These are phyloP conservation scores for Pecten maximus DNA, from an alignment of 2,888 invertebrate genomes.

Conservation along the genomic window DNA sequence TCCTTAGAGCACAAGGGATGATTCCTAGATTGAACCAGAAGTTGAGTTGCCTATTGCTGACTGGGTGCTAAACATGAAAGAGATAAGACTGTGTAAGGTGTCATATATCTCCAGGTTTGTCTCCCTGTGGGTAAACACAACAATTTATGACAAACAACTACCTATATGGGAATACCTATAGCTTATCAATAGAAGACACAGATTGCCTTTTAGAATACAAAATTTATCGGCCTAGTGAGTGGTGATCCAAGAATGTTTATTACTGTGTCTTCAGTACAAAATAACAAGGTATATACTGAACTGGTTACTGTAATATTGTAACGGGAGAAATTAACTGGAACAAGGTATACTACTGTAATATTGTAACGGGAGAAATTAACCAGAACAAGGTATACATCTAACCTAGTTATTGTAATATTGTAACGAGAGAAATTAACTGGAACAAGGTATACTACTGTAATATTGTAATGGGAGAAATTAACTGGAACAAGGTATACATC, in stretches of 20 bases:
- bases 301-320: too few relatives aligned
- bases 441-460: too few relatives aligned
- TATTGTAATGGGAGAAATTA: too few relatives aligned
- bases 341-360: too few relatives aligned
- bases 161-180: neutral
- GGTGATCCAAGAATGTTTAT: constrained; percentile 4
- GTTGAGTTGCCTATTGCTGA: neutral
- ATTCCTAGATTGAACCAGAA: neutral
- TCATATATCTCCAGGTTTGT: neutral
- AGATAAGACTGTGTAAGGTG: neutral
- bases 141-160: constrained; percentile 11
- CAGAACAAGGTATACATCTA: too few relatives aligned
- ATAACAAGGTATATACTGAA: too few relatives aligned
- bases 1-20: neutral
- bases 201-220: neutral
- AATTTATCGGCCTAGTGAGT: neutral
- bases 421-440: too few relatives aligned
- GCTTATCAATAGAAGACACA: neutral
- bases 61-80: neutral
- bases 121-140: neutral
- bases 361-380: too few relatives aligned
- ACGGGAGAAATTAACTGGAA: too few relatives aligned
- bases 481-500: too few relatives aligned
- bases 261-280: too few relatives aligned
- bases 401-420: too few relatives aligned